These are phyloP conservation scores for Cottoperca gobio DNA, from an alignment of 2,797 vertebrate genomes.

Conservation along the genomic window DNA sequence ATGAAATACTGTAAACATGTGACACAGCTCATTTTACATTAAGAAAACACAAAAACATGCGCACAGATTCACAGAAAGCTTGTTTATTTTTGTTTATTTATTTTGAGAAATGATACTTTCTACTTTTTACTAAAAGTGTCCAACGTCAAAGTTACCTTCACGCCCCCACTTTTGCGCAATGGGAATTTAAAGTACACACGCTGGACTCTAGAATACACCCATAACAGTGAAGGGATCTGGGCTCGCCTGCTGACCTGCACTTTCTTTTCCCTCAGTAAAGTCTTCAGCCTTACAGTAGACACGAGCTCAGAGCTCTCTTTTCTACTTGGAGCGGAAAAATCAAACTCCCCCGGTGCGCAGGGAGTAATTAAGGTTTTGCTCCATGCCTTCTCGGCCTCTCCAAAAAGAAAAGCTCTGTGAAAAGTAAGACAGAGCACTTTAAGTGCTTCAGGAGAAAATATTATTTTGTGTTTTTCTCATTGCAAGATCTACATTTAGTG, in stretches of 20 bases:
- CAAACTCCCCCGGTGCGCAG: slow-evolving; percentile 76
- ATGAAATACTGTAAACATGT: not conserved
- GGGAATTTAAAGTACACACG: not conserved
- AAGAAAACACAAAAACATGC: not conserved
- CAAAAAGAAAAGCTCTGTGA: slow-evolving; percentile 54
- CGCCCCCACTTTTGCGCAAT: not conserved
- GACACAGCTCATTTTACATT: not conserved
- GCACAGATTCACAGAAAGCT: not conserved
- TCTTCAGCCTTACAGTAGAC: slow-evolving; percentile 42
- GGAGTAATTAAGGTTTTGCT: slow-evolving; percentile 83
- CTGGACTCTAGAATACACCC: not conserved
- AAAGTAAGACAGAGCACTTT: slow-evolving; percentile 50
- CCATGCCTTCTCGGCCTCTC: slow-evolving; percentile 72
- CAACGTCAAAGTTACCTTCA: not conserved
- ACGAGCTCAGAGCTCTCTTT: slow-evolving; percentile 47
- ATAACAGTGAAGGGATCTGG: slow-evolving; percentile 10
- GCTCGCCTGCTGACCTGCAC: slow-evolving; percentile 41
- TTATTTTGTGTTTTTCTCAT: slow-evolving; percentile 14
- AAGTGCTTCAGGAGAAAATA: slow-evolving; percentile 38
- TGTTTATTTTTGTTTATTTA: slow-evolving; percentile 1
- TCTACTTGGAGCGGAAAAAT: slow-evolving; percentile 76
- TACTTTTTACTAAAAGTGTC: not conserved
- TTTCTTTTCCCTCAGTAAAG: slow-evolving; percentile 33
- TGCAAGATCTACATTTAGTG: slow-evolving; percentile 50
- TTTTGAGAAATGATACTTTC: not conserved